These are phyloP conservation scores for Rhaphigaster nebulosa DNA, from an alignment of 2,888 invertebrate species.

Conservation along the genomic window DNA sequence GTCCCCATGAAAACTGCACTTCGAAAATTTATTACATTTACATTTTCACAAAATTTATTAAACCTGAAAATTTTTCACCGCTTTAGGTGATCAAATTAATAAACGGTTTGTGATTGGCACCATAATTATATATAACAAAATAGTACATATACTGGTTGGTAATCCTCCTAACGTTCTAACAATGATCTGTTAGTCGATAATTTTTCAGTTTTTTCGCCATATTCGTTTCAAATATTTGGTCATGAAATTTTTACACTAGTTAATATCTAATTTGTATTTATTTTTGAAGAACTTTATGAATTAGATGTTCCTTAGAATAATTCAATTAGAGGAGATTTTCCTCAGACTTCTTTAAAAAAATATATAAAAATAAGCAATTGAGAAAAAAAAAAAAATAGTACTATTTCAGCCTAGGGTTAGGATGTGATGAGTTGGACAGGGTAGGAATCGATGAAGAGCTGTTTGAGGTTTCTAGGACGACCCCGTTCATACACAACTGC, in stretches of 20 bases:
- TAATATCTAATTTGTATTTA: too few species aligned
- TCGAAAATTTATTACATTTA: too few species aligned
- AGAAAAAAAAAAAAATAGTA: background rate
- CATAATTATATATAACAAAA: too few species aligned
- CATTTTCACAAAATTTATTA: too few species aligned
- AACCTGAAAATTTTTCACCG: too few species aligned
- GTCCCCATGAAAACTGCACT: too few species aligned
- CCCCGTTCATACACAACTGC: background rate
- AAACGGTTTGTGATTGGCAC: too few species aligned
- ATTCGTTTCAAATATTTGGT: background rate
- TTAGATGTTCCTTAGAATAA: background rate
- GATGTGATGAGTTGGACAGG: background rate
- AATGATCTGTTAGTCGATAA: too few species aligned
- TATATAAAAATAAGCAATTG: background rate
- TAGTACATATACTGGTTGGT: too few species aligned
- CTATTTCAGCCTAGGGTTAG: background rate
- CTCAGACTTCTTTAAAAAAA: background rate
- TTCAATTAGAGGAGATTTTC: background rate
- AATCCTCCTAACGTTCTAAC: too few species aligned
- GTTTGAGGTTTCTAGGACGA: slow-evolving; percentile 25
- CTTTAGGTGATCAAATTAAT: too few species aligned
- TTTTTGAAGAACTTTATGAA: background rate
- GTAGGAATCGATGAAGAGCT: slow-evolving; percentile 11
- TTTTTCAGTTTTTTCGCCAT: background rate
- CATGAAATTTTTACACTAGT: too few species aligned